Evolutionary conservation across 92 coral and sea anemone species (phyloP).

Genomic region (Parazoanthus darwini): DNA sequence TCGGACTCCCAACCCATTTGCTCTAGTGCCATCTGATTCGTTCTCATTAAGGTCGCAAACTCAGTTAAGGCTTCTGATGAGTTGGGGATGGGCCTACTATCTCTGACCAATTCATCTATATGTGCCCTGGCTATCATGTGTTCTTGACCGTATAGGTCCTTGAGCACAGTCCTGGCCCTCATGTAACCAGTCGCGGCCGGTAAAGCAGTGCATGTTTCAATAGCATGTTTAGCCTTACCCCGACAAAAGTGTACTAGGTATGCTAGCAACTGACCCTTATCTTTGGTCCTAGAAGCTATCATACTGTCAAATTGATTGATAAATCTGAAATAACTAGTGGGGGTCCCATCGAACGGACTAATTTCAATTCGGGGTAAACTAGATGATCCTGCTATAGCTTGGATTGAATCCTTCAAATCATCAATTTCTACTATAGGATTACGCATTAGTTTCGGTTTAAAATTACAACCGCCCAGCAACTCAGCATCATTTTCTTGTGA

Average conservation of each 20-base stretch:
- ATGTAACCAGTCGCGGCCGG: neutral
- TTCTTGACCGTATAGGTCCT: too few species aligned
- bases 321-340: neutral
- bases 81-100: neutral
- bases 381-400: neutral
- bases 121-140: too few species aligned
- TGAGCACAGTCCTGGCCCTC: neutral
- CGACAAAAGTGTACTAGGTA: neutral
- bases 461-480: neutral
- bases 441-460: neutral
- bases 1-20: neutral
- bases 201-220: neutral
- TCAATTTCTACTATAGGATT: neutral
- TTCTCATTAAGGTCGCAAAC: neutral
- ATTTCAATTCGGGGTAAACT: neutral
- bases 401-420: neutral
- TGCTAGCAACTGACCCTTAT: neutral
- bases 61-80: neutral
- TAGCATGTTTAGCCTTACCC: neutral
- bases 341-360: neutral
- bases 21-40: neutral
- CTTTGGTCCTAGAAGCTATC: neutral
- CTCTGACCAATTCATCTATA: too few species aligned
- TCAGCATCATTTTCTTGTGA: neutral
- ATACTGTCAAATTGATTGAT: neutral